Base-by-base conservation (phyloP, 2,113 vertebrate genomes). In the Laticauda colubrina region DNA sequence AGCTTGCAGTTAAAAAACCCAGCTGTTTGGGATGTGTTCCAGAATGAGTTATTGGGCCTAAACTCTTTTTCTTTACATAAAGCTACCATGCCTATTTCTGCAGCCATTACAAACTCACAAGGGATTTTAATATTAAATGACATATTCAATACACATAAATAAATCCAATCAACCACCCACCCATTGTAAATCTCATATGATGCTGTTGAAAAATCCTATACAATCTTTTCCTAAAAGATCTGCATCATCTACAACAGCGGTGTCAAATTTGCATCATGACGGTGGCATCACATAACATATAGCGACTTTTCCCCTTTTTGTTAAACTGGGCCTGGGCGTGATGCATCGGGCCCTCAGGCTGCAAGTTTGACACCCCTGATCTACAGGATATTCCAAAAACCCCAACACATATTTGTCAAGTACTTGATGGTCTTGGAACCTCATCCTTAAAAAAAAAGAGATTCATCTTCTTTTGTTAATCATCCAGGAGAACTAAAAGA, bases 401-500 rank as follows among this genome's bases (percentile, higher is more conserved):
- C 12, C 55, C 10, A 86, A 45, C 89, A 59, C 26, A 75, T 26
- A 20, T 59, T 81, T 59, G 12, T 51, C 2, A 55, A 34, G 4
- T 11, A 7, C 29, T 26, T 10, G 20, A 26, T 39, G 20, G 55
- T 8, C 8, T 39, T 39, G 12, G 21, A 85, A 24, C 29, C 23
- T 43, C 14, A 64, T 39, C 12, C 20, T 26, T 39, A 20, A 21
- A 45, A 45, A 59, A 59, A 53, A 53, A 34, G 48, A 89, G 85
- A 94, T 93, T 90, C 8, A 89, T 0, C 4, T 59, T 92, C 5
- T 81, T 93, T 59, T 94, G 93, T 51, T 94, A 85, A 61, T 55
- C 88, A 18, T 93, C 89, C 87, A 93, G 23, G 54, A 91, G 92
- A 93, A 5, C 81, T 55, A 94, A 57, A 93, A 24, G 5, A 95